Evolutionary conservation across 2,797 vertebrate genomes (phyloP).

Genomic region (Ispidina picta): DNA sequence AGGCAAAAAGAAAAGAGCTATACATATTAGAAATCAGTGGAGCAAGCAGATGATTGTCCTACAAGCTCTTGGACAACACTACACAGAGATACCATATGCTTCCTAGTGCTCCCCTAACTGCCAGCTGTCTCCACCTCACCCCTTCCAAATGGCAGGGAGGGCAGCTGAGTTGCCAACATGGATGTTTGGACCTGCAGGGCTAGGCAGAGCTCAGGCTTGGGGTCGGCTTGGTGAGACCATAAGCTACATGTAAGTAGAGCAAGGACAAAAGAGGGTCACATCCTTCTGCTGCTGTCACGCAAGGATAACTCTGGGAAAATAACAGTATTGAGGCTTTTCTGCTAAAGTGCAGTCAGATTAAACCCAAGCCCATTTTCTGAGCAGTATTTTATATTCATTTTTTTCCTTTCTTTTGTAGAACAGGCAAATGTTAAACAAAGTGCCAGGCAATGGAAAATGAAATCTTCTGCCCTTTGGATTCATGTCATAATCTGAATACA

Average conservation of each 20-base stretch:
- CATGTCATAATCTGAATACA: neutral
- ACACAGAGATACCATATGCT: conserved; percentile 57
- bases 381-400: neutral
- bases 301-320: neutral
- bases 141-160: conserved; percentile 60
- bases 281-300: rapidly evolving
- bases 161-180: conserved; percentile 36
- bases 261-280: conserved; percentile 26
- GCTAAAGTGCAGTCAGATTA: neutral
- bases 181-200: conserved; percentile 51
- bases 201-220: neutral
- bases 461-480: neutral
- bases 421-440: neutral
- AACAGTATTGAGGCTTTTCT: neutral
- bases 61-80: conserved; percentile 13
- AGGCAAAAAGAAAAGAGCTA: neutral
- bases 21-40: conserved; percentile 28
- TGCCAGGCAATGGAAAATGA: neutral
- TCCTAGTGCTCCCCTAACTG: conserved; percentile 61
- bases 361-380: neutral
- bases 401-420: neutral
- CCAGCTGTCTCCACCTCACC: conserved; percentile 58
- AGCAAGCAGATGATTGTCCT: conserved; percentile 40
- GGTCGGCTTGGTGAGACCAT: neutral
- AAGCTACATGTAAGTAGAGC: neutral